phyloP scores from a whole-genome alignment of 1,140 invertebrate species.

The Orchestia grillus region DNA sequence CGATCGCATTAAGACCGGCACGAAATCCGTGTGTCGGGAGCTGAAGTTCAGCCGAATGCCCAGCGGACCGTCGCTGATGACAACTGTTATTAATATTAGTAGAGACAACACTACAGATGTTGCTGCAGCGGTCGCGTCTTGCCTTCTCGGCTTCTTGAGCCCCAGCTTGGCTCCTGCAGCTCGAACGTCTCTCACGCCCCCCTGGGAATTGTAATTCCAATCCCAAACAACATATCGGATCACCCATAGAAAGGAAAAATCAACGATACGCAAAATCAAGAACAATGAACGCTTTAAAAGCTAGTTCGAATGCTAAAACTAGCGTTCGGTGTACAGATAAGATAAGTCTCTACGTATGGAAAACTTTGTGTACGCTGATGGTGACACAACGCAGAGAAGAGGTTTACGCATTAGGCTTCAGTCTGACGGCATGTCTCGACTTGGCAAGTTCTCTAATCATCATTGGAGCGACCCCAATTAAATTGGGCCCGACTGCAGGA shows the following conservation, averaged over 20 bases:
- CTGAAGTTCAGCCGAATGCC: background rate
- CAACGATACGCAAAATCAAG: background rate
- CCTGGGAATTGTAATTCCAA: constrained; percentile 8
- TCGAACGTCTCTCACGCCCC: background rate
- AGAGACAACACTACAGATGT: constrained; percentile 38
- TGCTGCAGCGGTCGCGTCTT: background rate
- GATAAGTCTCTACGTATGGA: background rate
- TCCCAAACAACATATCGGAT: background rate
- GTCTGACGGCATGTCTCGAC: background rate
- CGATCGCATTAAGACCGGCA: background rate
- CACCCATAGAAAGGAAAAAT: background rate
- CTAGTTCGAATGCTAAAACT: background rate
- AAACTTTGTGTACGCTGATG: background rate
- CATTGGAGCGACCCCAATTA: constrained; percentile 48
- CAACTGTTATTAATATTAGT: constrained; percentile 18
- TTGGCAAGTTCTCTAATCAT: constrained; percentile 48
- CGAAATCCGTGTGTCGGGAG: background rate
- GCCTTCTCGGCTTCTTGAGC: background rate
- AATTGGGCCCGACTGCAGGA: constrained; percentile 32
- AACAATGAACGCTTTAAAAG: background rate
- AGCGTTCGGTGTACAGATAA: background rate
- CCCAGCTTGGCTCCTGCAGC: background rate
- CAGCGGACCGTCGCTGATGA: background rate
- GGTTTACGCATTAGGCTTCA: background rate
- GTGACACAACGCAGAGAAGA: background rate